Percentiles rank a stretch among this genome's conserved stretches.
phyloP scores from a whole-genome alignment of 2,113 vertebrate species.

The Nicator chloris region DNA sequence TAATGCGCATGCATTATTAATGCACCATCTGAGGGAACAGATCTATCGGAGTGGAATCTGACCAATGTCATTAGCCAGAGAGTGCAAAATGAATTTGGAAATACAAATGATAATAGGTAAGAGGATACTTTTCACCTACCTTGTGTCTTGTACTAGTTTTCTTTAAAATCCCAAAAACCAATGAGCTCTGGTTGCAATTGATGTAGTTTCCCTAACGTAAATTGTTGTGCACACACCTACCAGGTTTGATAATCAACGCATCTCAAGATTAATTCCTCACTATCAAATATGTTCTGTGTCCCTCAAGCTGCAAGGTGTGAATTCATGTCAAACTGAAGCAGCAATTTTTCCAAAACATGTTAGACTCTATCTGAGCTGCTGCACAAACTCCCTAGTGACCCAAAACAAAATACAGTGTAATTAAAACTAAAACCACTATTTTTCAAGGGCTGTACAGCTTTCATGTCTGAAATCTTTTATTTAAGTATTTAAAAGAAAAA shows the following conservation, averaged over 20 bases:
- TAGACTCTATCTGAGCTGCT: not conserved
- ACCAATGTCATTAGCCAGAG: constrained; percentile 54
- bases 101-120: not conserved
- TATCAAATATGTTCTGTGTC: not conserved
- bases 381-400: not conserved
- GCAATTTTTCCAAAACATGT: not conserved
- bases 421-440: not conserved
- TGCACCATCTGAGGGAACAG: constrained; percentile 46
- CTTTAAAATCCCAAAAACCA: not conserved
- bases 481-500: not conserved
- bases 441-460: not conserved
- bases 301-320: not conserved
- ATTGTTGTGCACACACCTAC: not conserved
- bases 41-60: constrained; percentile 48
- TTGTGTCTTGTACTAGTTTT: not conserved
- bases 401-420: not conserved
- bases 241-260: not conserved
- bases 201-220: not conserved
- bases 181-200: not conserved
- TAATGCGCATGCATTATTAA: constrained; percentile 71
- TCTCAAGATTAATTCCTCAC: not conserved
- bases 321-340: not conserved
- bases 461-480: not conserved
- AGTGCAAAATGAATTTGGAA: not conserved
- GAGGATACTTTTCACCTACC: not conserved